phyloP scores from a whole-genome alignment of 2,888 invertebrate species.

The Meganola albula region DNA sequence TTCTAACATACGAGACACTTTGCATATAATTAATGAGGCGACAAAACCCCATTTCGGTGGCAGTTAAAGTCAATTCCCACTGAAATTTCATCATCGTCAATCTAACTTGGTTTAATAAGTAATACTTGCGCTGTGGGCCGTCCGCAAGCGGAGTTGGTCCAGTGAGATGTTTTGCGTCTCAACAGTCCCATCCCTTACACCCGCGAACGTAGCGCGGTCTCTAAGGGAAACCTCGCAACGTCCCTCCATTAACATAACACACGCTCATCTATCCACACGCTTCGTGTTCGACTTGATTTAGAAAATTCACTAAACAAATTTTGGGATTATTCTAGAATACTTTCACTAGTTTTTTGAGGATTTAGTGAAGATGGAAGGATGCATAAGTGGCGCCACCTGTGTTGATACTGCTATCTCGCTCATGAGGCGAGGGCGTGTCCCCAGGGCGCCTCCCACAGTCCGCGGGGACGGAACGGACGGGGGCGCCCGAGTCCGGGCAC shows the following conservation, averaged over 20 bases:
- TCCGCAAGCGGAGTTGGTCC: constrained; percentile 60
- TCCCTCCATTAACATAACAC: constrained; percentile 51
- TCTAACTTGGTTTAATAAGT: constrained; percentile 72
- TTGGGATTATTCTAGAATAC: constrained; percentile 9
- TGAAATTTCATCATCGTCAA: constrained; percentile 77
- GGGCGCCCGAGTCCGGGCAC: constrained; percentile 75
- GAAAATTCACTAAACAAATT: constrained; percentile 25
- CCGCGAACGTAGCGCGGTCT: constrained; percentile 50
- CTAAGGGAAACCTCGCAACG: constrained; percentile 52
- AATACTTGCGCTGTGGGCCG: constrained; percentile 63
- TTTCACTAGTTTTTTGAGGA: constrained; percentile 18
- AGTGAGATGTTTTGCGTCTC: constrained; percentile 65
- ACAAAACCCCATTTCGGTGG: constrained; percentile 64
- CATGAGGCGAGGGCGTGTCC: constrained; percentile 78
- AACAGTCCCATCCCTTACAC: constrained; percentile 58
- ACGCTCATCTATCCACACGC: constrained; percentile 35
- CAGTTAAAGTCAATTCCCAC: constrained; percentile 73
- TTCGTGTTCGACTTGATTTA: constrained; percentile 10
- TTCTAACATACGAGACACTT: constrained; percentile 31
- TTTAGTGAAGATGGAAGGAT: constrained; percentile 18
- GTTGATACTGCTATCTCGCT: constrained; percentile 63
- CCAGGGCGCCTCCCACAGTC: constrained; percentile 73
- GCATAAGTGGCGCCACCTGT: constrained; percentile 64
- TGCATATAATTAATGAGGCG: constrained; percentile 58
- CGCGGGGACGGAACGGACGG: constrained; percentile 74